phyloP scores from a whole-genome alignment of 1,140 invertebrate genomes.

The Liolophura sinensis region DNA sequence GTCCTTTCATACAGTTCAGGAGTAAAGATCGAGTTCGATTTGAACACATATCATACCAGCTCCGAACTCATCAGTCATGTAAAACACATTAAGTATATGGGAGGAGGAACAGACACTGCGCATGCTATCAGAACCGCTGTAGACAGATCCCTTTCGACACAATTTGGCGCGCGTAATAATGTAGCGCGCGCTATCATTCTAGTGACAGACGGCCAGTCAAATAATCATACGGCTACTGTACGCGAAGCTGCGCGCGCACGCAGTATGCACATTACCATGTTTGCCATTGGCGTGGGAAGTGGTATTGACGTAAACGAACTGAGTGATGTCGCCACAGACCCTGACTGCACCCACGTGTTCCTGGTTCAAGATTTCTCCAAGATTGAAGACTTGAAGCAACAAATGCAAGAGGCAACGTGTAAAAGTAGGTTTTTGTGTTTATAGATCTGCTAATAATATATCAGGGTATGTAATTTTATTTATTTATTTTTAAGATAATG shows the following conservation, averaged over 20 bases:
- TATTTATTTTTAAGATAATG: too few species aligned
- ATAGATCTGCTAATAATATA: too few species aligned
- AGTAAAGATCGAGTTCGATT: slow-evolving; percentile 9
- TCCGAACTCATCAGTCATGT: slow-evolving; percentile 14
- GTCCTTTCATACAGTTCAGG: slow-evolving; percentile 13
- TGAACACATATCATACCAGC: slow-evolving; percentile 15
- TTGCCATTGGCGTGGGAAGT: slow-evolving; percentile 22
- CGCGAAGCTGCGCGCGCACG: slow-evolving; percentile 24
- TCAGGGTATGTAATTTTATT: too few species aligned
- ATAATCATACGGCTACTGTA: slow-evolving; percentile 21
- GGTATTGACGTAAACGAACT: slow-evolving; percentile 17
- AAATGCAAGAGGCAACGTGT: too few species aligned
- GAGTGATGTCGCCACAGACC: slow-evolving; percentile 26
- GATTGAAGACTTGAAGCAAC: slow-evolving; percentile 14
- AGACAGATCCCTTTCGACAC: slow-evolving; percentile 20
- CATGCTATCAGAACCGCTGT: slow-evolving; percentile 19
- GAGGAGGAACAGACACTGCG: slow-evolving; percentile 20
- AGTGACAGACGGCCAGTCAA: slow-evolving; percentile 32
- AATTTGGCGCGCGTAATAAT: slow-evolving; percentile 11
- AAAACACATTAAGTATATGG: slow-evolving; percentile 9
- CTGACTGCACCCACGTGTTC: slow-evolving; percentile 41
- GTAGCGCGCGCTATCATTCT: slow-evolving; percentile 15
- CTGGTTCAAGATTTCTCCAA: slow-evolving; percentile 29
- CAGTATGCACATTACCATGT: slow-evolving; percentile 17
- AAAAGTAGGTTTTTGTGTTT: too few species aligned